A percentile compares a stretch with the other conserved stretches of the same genome.
phyloP scores from a whole-genome alignment of 2,797 vertebrate species.

The Squalus acanthias region DNA sequence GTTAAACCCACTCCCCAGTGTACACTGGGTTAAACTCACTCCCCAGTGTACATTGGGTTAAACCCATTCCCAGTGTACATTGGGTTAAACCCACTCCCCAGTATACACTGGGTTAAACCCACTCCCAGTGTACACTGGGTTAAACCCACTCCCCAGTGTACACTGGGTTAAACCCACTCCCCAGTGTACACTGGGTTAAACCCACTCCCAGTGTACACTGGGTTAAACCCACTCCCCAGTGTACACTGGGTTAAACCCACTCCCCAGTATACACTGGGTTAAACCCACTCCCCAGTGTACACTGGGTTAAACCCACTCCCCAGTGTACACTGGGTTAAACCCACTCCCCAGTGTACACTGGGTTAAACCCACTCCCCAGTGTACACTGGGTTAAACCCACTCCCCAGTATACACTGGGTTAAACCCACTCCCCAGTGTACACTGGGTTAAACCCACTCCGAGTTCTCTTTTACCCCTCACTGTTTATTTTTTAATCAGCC shows the following conservation, averaged over 20 bases:
- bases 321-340: background rate
- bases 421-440: background rate
- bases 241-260: background rate
- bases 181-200: background rate
- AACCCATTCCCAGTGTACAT: background rate
- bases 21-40: background rate
- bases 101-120: background rate
- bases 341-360: background rate
- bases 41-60: background rate
- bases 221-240: background rate
- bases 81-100: background rate
- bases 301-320: background rate
- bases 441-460: background rate
- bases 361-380: background rate
- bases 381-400: background rate
- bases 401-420: no score
- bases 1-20: no score
- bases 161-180: background rate
- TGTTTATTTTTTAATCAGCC: background rate
- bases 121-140: no score
- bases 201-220: background rate
- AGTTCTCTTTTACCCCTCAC: background rate
- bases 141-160: no score
- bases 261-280: no score
- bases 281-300: no score